phyloP scores from a whole-genome alignment of 2,797 vertebrate genomes.

The Sebastes hubbsi region DNA sequence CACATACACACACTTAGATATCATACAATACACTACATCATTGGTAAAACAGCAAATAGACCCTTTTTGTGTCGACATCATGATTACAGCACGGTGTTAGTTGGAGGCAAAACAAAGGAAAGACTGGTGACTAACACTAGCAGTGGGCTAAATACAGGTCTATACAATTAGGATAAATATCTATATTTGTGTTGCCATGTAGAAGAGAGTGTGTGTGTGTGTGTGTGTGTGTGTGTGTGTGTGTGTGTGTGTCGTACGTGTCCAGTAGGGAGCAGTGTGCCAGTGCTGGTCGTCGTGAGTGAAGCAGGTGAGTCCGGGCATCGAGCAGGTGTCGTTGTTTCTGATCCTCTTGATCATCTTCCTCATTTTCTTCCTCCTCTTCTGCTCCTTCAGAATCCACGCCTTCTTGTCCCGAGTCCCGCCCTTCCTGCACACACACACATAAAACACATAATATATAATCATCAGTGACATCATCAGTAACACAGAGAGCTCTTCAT shows the following conservation, averaged over 20 bases:
- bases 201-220: neutral
- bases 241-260: constrained; percentile 70
- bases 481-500: neutral
- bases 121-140: no score
- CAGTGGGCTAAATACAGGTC: no score
- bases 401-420: constrained; percentile 88
- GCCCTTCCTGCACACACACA: constrained; percentile 81
- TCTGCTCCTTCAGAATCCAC: constrained; percentile 93
- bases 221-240: neutral
- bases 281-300: constrained; percentile 99
- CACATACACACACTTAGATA: neutral
- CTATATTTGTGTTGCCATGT: neutral
- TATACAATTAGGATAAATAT: neutral
- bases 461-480: neutral
- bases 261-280: constrained; percentile 96
- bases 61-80: no score
- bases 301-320: constrained; percentile 98
- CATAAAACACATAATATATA: neutral
- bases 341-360: constrained; percentile 93
- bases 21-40: neutral
- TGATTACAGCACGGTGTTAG: no score
- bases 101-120: no score
- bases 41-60: neutral
- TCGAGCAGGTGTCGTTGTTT: constrained; percentile 97
- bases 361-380: constrained; percentile 93